Evolutionary conservation across 2,888 invertebrate species (phyloP), one percentile per base, ranked within the genome.

Genomic region (Selenia dentaria): DNA sequence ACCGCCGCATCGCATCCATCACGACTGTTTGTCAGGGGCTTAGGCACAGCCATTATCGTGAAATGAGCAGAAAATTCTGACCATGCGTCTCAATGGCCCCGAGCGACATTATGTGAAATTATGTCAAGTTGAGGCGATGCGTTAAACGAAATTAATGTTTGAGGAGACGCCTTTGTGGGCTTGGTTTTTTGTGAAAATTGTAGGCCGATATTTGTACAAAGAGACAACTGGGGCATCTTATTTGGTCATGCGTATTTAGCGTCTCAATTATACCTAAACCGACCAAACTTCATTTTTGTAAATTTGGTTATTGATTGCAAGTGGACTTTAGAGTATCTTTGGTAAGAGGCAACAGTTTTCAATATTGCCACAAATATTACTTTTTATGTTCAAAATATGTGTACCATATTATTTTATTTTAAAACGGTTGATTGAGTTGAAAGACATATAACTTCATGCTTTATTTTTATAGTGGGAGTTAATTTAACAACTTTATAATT

Each of bases 11-110:
- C 36, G 36, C 79, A 83, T 87, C 80, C 74, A 83, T 86, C 86
- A 84, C 62, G 70, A 62, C 64, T 79, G 81, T 82, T 80, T 77
- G 81, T 74, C 72, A 70, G 70, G 54, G 62, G 60, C 61, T 64
- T 57, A 56, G 64, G 62, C 64, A 59, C 59, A 61, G 57, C 74
- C 64, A 79, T 88, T 84, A 74, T 70, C 48, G 76, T 79, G 79
- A 83, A 88, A 85, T 79, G 74, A 75, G 72, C 85, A 81, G 83
- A 77, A 83, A 86, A 87, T 85, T 76, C 66, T 41, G 64, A 69
- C 73, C 73, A 75, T 80, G 72, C 70, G 65, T 78, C 73, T 79
- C 79, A 78, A 84, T 81, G 54, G 64, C 47, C 5, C n/a, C 34
- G 49, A 65, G 67, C 64, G 62, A 68, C 60, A 79, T 83, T 79